phyloP scores from a whole-genome alignment of 2,888 invertebrate genomes.

The Rotaria sp. region DNA sequence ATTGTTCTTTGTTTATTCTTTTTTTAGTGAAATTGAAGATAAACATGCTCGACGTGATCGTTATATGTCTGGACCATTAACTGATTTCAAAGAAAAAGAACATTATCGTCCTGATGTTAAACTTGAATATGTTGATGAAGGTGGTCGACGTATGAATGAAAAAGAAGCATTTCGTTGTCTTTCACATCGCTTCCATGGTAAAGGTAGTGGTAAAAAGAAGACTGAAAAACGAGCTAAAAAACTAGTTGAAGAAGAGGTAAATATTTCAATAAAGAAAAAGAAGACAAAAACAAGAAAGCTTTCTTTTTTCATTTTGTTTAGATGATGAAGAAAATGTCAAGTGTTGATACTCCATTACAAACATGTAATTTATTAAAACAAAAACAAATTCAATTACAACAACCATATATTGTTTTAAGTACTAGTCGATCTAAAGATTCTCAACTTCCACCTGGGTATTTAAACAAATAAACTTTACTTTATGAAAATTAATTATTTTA shows the following conservation, averaged over 20 bases:
- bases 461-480: neutral
- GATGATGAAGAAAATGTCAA: conserved; percentile 93
- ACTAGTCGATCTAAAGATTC: conserved; percentile 58
- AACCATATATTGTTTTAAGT: conserved; percentile 82
- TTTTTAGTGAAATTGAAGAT: conserved; percentile 49
- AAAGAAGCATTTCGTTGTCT: conserved; percentile 91
- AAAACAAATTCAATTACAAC: conserved; percentile 86
- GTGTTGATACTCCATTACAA: conserved; percentile 89
- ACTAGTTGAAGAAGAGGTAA: conserved; percentile 77
- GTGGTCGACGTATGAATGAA: conserved; percentile 78
- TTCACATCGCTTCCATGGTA: conserved; percentile 97
- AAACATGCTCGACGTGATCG: conserved; percentile 42
- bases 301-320: conserved; percentile 49
- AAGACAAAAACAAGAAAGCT: neutral
- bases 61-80: conserved; percentile 65
- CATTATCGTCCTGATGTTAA: conserved; percentile 85
- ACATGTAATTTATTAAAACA: conserved; percentile 86
- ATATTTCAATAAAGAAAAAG: neutral
- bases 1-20: neutral
- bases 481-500: neutral
- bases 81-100: conserved; percentile 83
- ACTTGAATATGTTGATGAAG: conserved; percentile 91
- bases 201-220: conserved; percentile 97
- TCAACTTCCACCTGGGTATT: neutral
- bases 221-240: conserved; percentile 89